Conservation (phyloP, 1,140 invertebrate genomes). For the Drosophila funebris region DNA sequence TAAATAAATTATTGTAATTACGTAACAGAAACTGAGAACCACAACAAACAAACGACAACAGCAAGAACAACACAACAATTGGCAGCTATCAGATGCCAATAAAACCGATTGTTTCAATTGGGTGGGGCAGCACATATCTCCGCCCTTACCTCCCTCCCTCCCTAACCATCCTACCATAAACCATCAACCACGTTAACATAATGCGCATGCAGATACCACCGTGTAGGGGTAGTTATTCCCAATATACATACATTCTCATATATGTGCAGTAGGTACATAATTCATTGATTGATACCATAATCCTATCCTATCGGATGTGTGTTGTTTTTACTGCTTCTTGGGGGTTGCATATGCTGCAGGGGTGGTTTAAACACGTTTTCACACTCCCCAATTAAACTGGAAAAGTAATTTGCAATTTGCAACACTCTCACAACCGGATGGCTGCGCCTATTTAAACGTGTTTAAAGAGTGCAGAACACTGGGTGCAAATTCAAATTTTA, state of each 20-base stretch:
- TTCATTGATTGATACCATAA: conserved; percentile 66
- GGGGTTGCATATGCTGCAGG: conserved; percentile 17
- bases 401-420: conserved; percentile 8
- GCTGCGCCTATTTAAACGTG: too few relatives aligned
- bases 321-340: background rate
- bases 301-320: conserved; percentile 20
- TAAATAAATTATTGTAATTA: conserved; percentile 78
- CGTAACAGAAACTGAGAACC: conserved; percentile 41
- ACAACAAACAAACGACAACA: background rate
- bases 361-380: conserved; percentile 25
- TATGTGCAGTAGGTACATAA: conserved; percentile 51
- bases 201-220: conserved; percentile 20
- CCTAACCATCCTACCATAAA: background rate
- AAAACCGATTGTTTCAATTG: conserved; percentile 64
- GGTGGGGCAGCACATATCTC: conserved; percentile 8
- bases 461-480: background rate
- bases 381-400: background rate
- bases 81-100: conserved; percentile 60
- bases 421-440: too few relatives aligned
- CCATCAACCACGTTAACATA: conserved; percentile 24
- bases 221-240: conserved; percentile 40
- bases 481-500: background rate
- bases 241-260: background rate
- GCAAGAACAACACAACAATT: conserved; percentile 41
- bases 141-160: background rate